Evolutionary conservation across 2,113 vertebrate species (phyloP).

Genomic region (Pantherophis guttatus): DNA sequence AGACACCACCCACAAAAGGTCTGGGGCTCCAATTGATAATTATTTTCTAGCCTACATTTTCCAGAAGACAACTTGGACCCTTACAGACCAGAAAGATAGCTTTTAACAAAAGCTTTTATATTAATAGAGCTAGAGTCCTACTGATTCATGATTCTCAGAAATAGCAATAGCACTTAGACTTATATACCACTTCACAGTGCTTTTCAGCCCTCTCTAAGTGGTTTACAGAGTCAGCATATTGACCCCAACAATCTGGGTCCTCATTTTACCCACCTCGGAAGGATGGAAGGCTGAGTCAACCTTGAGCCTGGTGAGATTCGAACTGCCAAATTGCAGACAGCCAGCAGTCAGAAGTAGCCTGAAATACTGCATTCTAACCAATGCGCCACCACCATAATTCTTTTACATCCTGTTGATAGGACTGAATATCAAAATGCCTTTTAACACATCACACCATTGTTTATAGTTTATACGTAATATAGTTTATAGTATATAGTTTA

Average conservation of each 20-base stretch:
- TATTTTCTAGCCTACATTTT: background rate
- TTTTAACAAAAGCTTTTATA: background rate
- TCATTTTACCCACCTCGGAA: too few relatives aligned
- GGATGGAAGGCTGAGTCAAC: too few relatives aligned
- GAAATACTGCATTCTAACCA: too few relatives aligned
- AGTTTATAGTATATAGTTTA: background rate
- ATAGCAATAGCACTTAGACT: background rate
- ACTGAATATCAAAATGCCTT: background rate
- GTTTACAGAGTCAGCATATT: too few relatives aligned
- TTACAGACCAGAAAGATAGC: background rate
- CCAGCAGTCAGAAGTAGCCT: too few relatives aligned
- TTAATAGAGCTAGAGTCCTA: background rate
- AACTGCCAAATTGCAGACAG: too few relatives aligned
- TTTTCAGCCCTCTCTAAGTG: too few relatives aligned
- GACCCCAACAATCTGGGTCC: too few relatives aligned
- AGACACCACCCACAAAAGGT: too few relatives aligned
- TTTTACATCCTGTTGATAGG: background rate
- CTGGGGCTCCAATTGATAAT: background rate
- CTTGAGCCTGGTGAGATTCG: too few relatives aligned
- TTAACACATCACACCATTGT: background rate
- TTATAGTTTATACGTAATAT: background rate
- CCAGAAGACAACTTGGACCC: background rate
- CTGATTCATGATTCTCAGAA: background rate
- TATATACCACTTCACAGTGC: too few relatives aligned
- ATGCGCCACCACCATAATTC: background rate